Evolutionary conservation across 37 sponge, comb jelly and placozoan species (phyloP), one percentile per base, ranked within the genome.

Genomic region (Theonella swinhoei): DNA sequence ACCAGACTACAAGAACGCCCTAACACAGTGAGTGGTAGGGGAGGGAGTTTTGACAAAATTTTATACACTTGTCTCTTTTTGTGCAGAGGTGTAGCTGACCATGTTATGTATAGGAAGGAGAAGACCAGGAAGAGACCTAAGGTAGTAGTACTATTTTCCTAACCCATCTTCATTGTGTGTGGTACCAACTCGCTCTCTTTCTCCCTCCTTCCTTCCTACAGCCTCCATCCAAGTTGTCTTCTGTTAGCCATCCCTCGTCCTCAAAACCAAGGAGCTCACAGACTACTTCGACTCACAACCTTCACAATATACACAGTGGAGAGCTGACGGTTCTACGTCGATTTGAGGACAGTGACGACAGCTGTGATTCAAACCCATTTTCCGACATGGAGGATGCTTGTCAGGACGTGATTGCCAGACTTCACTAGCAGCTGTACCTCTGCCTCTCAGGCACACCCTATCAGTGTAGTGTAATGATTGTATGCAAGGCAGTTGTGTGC

Each of bases 261-360:
- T n/a, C n/a, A n/a, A n/a, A n/a, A n/a, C n/a, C n/a, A n/a, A n/a
- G n/a, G n/a, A n/a, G n/a, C n/a, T n/a, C n/a, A n/a, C n/a, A n/a
- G n/a, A n/a, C n/a, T n/a, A n/a, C n/a, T n/a, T n/a, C n/a, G n/a
- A n/a, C n/a, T 47, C 33, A 76, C 5, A 67, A 39, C 0, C 72
- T 80, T 11, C 59, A 59, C 5, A 72, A 33, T 42, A 83, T 83
- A 1, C 36, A 68, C 9, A 74, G 75, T 20, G 85, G 85, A 14
- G 85, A 85, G 42, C 68, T n/a, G 25, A 38, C 26, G 1, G 38
- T 47, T 1, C 17, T 84, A 23, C 58, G 38, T 3, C 26, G 73
- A 11, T 68, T 84, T 67, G 76, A 84, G n/a, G 75, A 67, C 84
- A 65, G 59, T 39, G 84, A 84, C 34, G 84, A 84, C 42, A 40